Conservation (phyloP, 2,797 vertebrate genomes). For the Avahi laniger region DNA sequence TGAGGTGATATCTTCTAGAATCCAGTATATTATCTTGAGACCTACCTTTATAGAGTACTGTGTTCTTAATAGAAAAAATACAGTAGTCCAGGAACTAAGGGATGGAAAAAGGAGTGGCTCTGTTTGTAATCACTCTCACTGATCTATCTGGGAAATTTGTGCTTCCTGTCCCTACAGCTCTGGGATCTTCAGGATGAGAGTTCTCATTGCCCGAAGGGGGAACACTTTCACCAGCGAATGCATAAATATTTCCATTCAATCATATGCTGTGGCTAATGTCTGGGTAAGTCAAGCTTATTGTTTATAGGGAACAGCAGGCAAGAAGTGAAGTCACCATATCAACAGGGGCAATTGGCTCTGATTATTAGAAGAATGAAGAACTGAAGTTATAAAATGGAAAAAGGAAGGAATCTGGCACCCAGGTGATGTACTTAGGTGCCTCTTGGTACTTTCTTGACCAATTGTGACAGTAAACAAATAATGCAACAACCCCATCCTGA, state of each 20-base stretch:
- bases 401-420: neutral
- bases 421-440: neutral
- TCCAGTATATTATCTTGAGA: neutral
- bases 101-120: neutral
- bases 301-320: neutral
- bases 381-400: neutral
- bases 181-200: neutral
- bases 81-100: neutral
- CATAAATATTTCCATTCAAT: neutral
- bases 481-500: neutral
- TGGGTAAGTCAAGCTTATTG: neutral
- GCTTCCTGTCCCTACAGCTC: neutral
- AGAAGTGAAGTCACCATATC: neutral
- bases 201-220: neutral
- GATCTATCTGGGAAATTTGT: neutral
- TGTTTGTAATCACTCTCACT: no score
- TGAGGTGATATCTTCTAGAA: neutral
- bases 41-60: neutral
- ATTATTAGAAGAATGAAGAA: neutral
- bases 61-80: neutral
- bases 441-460: neutral
- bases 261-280: neutral
- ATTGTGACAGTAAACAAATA: neutral
- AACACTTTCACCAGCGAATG: neutral
- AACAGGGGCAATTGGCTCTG: neutral